Conservation (phyloP, 2,113 vertebrate genomes). For the Clarias macrocephalus region DNA sequence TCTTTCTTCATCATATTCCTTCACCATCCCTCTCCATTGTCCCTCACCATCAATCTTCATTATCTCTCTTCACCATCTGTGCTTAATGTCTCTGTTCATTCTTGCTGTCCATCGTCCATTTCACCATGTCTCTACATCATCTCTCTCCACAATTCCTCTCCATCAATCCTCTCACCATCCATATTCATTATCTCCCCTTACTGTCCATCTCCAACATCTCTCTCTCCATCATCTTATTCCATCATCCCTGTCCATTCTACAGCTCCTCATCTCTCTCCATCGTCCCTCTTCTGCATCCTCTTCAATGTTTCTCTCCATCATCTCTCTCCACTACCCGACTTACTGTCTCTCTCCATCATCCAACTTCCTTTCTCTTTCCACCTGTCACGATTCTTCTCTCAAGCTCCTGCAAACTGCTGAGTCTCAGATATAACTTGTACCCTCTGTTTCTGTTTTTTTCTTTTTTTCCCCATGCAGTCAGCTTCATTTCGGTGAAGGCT, state of each 20-base stretch:
- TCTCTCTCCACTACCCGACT: background rate
- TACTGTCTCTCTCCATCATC: background rate
- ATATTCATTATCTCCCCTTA: background rate
- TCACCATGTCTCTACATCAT: background rate
- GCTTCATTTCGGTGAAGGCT: too few relatives aligned
- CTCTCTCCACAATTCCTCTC: background rate
- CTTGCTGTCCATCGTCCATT: background rate
- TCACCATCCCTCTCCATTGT: background rate
- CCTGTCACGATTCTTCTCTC: too few relatives aligned
- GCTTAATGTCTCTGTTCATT: background rate
- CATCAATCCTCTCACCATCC: background rate
- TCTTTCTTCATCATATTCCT: background rate
- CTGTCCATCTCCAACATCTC: background rate
- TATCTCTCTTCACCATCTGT: background rate
- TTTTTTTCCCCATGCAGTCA: too few relatives aligned
- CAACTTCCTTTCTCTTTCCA: background rate
- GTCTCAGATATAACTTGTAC: too few relatives aligned
- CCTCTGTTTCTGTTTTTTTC: too few relatives aligned
- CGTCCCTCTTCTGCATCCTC: background rate
- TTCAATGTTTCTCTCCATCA: background rate
- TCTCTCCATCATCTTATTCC: background rate
- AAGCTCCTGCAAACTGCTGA: too few relatives aligned
- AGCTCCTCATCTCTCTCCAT: background rate
- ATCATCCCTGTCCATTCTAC: too few relatives aligned
- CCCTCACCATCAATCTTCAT: background rate